Conservation (phyloP, 1,140 invertebrate species). For the Homarus americanus region DNA sequence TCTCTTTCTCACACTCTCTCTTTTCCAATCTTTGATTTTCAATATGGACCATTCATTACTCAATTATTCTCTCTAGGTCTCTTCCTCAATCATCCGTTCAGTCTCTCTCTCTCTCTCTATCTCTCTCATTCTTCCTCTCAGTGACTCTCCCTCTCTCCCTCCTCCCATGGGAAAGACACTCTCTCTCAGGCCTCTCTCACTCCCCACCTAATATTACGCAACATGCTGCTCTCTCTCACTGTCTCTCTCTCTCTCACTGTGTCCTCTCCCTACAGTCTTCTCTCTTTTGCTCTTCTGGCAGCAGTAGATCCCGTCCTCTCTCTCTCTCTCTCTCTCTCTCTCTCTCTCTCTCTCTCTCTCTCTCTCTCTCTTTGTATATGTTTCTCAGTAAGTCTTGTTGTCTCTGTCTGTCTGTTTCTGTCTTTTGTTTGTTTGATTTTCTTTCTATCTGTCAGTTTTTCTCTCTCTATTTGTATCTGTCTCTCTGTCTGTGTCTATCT, state of each 20-base stretch:
- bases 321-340: conserved; percentile 18
- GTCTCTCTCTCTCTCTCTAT: not conserved
- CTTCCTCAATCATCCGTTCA: not conserved
- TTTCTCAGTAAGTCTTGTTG: not conserved
- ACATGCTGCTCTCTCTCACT: not conserved
- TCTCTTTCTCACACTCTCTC: not conserved
- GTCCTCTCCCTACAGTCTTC: not conserved
- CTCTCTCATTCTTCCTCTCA: too few relatives aligned
- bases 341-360: conserved; percentile 31
- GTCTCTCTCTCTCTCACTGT: not conserved
- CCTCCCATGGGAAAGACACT: too few relatives aligned
- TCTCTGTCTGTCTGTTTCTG: too few relatives aligned
- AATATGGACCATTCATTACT: too few relatives aligned
- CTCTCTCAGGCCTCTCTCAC: not conserved
- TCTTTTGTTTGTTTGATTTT: not conserved
- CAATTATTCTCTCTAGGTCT: not conserved
- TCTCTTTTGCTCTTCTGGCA: too few relatives aligned
- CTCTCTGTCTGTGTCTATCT: conserved; percentile 1
- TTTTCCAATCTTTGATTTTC: not conserved
- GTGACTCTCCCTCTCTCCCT: not conserved
- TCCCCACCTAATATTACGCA: not conserved
- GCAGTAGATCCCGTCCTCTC: too few relatives aligned
- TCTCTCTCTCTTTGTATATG: conserved; percentile 14
- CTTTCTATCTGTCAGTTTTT: not conserved
- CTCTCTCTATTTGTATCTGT: not conserved